Percentiles rank a stretch among this genome's conserved stretches.
Evolutionary conservation across 2,888 invertebrate species (phyloP).

Genomic region (Agrenia bidenticulata): DNA sequence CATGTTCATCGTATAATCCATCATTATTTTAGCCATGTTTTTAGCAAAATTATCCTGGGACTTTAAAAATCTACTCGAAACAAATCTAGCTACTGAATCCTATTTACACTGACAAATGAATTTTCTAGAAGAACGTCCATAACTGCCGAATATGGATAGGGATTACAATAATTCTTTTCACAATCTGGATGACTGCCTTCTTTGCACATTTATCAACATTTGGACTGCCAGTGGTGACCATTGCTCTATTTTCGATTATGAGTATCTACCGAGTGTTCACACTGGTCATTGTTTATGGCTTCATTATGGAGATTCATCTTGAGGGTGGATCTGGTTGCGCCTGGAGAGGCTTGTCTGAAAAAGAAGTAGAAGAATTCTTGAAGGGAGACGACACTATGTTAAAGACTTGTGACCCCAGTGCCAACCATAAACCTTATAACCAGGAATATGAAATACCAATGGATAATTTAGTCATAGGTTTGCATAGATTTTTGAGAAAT

Average conservation of each 20-base stretch:
- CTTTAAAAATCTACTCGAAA: no score
- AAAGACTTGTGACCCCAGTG: neutral
- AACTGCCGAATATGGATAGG: constrained; percentile 4
- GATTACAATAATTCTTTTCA: neutral
- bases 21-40: neutral
- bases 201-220: neutral
- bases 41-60: no score
- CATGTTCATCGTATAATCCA: no score
- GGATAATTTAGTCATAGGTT: neutral
- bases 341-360: neutral
- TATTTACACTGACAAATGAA: no score
- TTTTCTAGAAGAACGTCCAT: neutral
- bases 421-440: constrained; percentile 4
- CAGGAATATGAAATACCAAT: constrained; percentile 7
- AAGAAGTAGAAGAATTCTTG: constrained; percentile 8
- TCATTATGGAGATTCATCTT: neutral
- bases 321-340: neutral
- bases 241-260: neutral
- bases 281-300: neutral
- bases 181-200: neutral
- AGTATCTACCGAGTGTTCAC: neutral
- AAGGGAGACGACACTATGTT: neutral
- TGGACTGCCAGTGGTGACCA: neutral
- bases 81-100: no score
- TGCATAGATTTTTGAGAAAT: neutral